phyloP scores from a whole-genome alignment of 2,797 vertebrate genomes.

The Phyllotis vaccarum region DNA sequence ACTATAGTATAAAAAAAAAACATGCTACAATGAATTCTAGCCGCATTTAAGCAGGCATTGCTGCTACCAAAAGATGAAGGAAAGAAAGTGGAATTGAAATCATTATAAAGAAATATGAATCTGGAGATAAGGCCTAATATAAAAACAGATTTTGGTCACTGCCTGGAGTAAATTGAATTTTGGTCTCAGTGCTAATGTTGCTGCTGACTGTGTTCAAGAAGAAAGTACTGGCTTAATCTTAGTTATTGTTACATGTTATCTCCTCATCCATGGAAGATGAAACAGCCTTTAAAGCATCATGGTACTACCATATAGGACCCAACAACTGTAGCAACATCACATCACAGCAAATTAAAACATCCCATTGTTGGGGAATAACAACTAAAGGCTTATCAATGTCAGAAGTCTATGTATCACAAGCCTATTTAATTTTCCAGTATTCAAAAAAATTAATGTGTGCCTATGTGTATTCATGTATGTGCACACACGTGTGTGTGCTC shows the following conservation, averaged over 20 bases:
- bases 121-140: slow-evolving; percentile 75
- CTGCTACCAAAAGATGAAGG: slow-evolving; percentile 58
- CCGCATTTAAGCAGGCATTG: slow-evolving; percentile 63
- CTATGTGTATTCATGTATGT: neutral
- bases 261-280: slow-evolving; percentile 24
- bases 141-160: slow-evolving; percentile 81
- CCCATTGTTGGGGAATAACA: neutral
- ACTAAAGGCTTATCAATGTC: slow-evolving; percentile 17
- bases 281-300: slow-evolving; percentile 25
- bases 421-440: neutral
- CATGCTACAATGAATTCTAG: slow-evolving; percentile 73
- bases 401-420: neutral
- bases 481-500: neutral
- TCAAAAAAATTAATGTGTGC: neutral
- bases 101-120: slow-evolving; percentile 77
- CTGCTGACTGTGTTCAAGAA: slow-evolving; percentile 60
- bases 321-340: neutral
- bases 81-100: slow-evolving; percentile 68
- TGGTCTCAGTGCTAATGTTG: slow-evolving; percentile 73
- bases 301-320: neutral
- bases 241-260: slow-evolving; percentile 42
- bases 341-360: neutral
- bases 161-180: slow-evolving; percentile 78
- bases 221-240: slow-evolving; percentile 60
- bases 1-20: slow-evolving; percentile 62